Evolutionary conservation across 1,140 invertebrate genomes (phyloP), one percentile per base, ranked within the genome.

Genomic region (Drosophila mauritiana): DNA sequence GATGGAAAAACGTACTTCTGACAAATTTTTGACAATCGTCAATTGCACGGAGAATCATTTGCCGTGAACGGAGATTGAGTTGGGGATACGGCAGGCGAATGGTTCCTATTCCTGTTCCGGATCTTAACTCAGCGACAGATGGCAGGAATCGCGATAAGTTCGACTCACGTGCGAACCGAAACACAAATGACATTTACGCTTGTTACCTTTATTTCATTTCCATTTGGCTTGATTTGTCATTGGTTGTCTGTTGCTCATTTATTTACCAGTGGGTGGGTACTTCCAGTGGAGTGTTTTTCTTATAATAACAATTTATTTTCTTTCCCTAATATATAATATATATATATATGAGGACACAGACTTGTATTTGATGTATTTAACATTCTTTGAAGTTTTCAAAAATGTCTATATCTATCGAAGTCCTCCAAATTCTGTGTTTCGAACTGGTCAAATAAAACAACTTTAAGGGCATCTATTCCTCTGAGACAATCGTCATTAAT

Each of bases 11-110:
- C 56, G 58, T 74, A 80, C 43, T 55, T 88, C 75, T 88, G 83
- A 88, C 84, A 88, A 88, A 83, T 88, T 89, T 80, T 77, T 80
- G 84, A 80, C 84, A 88, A 79, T 88, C 83, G 58, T 89, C 83
- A 89, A 88, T 89, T 83, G 82, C 53, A 54, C 80, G 55, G 43
- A 27, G 65, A 67, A 83, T 78, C 67, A 54, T 67, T 52, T 49
- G 20, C 10, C 4, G 17, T 27, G 48, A 8, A 25, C 2, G 8
- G 36, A 12, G 10, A 7, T 25, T 7, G 15, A 10, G 8, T 8
- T 31, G 1, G 27, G 27, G 7, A 31, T 31, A 2, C 31, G 31
- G 10, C 22, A 15, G 43, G 36, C 11, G 25, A 15, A 22, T 46
- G 22, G 48, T 56, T 70, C 68, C 36, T 36, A 46, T 56, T 75